phyloP scores from a whole-genome alignment of 2,888 invertebrate species.

The Pyrocoelia pectoralis region DNA sequence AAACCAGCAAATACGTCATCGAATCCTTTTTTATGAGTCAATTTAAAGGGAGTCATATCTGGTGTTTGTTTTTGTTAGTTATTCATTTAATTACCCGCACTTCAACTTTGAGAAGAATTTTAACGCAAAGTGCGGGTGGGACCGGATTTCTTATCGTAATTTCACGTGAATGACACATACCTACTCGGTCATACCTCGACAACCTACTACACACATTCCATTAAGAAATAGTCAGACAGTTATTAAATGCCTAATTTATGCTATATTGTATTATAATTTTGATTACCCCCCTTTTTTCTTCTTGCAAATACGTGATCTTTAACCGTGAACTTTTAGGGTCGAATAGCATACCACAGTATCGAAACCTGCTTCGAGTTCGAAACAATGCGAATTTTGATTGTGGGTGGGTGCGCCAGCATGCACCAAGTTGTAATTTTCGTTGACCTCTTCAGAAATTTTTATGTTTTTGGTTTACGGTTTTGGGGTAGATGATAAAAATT shows the following conservation, averaged over 20 bases:
- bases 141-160: not conserved
- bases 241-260: not conserved
- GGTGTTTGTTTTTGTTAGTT: not conserved
- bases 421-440: conserved; percentile 15
- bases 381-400: conserved; percentile 37
- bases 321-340: conserved; percentile 47
- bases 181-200: not conserved
- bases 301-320: conserved; percentile 1
- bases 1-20: not conserved
- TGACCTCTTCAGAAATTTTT: conserved; percentile 10
- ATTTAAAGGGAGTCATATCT: not conserved
- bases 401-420: conserved; percentile 26
- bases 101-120: not conserved
- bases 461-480: not conserved
- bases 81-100: not conserved
- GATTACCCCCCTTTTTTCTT: too few relatives aligned
- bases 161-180: not conserved
- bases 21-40: not conserved
- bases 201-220: conserved; percentile 5
- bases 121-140: not conserved
- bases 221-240: conserved; percentile 6
- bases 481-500: conserved; percentile 10
- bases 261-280: not conserved
- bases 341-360: conserved; percentile 41
- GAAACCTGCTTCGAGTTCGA: conserved; percentile 40